phyloP scores from a whole-genome alignment of 1,140 invertebrate species.

The Atta texana region DNA sequence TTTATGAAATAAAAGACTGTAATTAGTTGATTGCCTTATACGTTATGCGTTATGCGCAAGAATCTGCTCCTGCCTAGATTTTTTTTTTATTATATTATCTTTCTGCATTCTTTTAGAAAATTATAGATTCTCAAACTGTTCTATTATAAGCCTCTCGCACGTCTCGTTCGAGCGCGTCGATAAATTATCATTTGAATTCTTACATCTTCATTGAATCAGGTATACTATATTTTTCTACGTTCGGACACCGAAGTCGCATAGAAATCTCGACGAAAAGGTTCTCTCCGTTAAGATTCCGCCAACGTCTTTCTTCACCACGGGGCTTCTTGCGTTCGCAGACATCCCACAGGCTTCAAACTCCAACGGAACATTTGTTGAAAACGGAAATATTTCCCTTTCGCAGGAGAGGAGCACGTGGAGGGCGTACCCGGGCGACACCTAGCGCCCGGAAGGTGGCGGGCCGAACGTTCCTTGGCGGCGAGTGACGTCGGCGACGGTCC shows the following conservation, averaged over 20 bases:
- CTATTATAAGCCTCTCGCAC: neutral
- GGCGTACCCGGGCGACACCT: constrained; percentile 63
- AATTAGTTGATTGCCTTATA: too few species aligned
- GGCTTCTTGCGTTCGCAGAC: neutral
- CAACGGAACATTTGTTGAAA: neutral
- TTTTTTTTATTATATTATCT: neutral
- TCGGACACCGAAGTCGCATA: too few species aligned
- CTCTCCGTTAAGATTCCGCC: neutral
- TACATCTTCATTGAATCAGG: neutral
- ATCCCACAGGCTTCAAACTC: too few species aligned
- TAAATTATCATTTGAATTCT: constrained; percentile 15
- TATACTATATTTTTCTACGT: neutral
- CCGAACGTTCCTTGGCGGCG: constrained; percentile 15
- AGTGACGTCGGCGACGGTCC: neutral
- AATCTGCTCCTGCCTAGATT: neutral
- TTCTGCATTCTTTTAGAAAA: neutral
- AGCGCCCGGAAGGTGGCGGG: constrained; percentile 64
- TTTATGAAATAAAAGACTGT: too few species aligned
- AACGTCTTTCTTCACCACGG: neutral
- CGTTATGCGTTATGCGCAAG: too few species aligned
- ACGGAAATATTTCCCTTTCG: neutral
- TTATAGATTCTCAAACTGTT: neutral
- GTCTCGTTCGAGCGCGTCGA: neutral
- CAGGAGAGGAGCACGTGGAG: constrained; percentile 52
- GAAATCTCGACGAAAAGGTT: neutral